Evolutionary conservation across 1,140 invertebrate genomes (phyloP).

Genomic region (Dreissena polymorpha): DNA sequence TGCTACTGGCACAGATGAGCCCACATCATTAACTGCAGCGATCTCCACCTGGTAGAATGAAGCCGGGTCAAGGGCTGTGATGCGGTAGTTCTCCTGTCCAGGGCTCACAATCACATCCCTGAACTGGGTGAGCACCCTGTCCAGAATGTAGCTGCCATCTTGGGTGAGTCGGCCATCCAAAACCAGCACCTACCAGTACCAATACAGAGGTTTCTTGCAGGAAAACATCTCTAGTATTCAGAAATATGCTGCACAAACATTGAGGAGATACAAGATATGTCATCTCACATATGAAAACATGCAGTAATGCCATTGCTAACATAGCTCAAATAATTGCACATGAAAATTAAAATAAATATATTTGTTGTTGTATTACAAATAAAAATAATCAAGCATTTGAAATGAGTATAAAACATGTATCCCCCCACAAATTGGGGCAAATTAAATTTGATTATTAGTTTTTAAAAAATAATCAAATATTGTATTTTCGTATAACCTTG

Average conservation of each 20-base stretch:
- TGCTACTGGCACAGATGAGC: conserved; percentile 18
- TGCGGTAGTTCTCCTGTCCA: not conserved
- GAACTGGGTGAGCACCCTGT: not conserved
- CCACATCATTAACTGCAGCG: conserved; percentile 21
- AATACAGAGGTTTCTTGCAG: not conserved
- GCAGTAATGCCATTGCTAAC: not conserved
- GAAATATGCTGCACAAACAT: too few relatives aligned
- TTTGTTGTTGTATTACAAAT: too few relatives aligned
- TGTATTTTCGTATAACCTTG: too few relatives aligned
- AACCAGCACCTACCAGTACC: conserved; percentile 2
- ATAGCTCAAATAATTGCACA: too few relatives aligned
- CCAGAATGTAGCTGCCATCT: conserved; percentile 37
- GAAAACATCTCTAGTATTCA: too few relatives aligned
- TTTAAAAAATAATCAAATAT: too few relatives aligned
- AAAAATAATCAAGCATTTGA: too few relatives aligned
- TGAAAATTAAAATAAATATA: too few relatives aligned
- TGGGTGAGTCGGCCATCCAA: conserved; percentile 1
- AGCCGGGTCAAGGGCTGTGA: not conserved
- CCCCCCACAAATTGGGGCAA: too few relatives aligned
- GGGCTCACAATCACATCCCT: not conserved
- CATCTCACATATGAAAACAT: not conserved
- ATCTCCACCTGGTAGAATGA: conserved; percentile 43
- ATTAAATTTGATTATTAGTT: too few relatives aligned
- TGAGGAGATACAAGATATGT: not conserved
- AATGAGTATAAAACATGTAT: too few relatives aligned